Percentiles rank a stretch among this genome's conserved stretches.
phyloP scores from a whole-genome alignment of 2,888 invertebrate genomes.

The Melanchra persicariae region DNA sequence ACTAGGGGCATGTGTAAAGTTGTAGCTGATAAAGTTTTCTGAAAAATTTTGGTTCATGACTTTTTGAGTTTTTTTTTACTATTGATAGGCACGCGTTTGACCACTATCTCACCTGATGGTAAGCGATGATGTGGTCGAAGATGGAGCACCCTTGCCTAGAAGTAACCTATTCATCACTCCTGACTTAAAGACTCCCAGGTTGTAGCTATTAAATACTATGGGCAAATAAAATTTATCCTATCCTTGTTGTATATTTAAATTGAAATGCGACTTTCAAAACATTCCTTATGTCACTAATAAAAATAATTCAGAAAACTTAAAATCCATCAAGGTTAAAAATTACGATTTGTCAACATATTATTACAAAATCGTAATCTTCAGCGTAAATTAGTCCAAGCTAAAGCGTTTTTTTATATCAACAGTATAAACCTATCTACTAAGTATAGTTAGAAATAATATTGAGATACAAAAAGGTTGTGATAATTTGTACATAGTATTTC shows the following conservation, averaged over 20 bases:
- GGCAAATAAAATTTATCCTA: no score
- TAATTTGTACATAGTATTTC: conserved; percentile 66
- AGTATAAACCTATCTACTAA: conserved; percentile 69
- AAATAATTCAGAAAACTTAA: conserved; percentile 63
- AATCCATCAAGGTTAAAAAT: conserved; percentile 42
- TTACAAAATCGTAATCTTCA: conserved; percentile 49
- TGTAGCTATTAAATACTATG: no score
- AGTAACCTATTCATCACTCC: no score
- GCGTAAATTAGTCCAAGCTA: conserved; percentile 64
- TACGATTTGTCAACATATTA: conserved; percentile 50
- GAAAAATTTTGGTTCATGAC: conserved; percentile 43
- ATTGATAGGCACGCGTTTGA: no score
- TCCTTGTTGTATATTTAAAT: neutral
- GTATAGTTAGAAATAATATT: conserved; percentile 65
- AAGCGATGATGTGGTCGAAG: no score
- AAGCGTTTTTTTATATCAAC: conserved; percentile 66
- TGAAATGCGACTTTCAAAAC: neutral
- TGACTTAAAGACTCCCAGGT: no score
- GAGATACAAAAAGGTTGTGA: conserved; percentile 69
- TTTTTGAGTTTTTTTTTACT: no score
- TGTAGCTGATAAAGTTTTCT: conserved; percentile 65
- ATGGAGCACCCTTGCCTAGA: no score
- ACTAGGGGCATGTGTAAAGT: conserved; percentile 63
- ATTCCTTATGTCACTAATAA: neutral
- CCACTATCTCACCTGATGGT: no score